phyloP scores from a whole-genome alignment of 1,140 invertebrate species.

The Nomia melanderi region DNA sequence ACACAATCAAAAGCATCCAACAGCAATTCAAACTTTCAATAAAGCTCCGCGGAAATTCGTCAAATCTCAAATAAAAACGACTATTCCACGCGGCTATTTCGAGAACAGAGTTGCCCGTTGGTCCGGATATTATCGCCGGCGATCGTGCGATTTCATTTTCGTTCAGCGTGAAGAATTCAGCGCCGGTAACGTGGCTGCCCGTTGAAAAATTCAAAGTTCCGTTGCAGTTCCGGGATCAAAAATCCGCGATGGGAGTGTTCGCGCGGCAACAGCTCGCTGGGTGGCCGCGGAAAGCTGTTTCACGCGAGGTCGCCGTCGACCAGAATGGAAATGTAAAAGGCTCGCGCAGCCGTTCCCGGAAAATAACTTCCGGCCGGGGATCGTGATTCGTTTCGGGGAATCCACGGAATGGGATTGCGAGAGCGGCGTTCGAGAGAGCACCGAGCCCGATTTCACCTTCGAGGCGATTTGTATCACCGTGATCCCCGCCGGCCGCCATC shows the following conservation, averaged over 20 bases:
- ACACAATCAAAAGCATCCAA: no score
- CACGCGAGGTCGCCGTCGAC: neutral
- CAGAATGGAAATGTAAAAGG: slow-evolving; percentile 12
- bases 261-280: neutral
- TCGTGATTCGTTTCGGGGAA: slow-evolving; percentile 10
- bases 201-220: neutral
- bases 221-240: neutral
- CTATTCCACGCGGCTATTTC: no score
- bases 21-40: no score
- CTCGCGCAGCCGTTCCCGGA: neutral
- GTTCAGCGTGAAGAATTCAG: no score
- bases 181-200: neutral
- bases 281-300: neutral
- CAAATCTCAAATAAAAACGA: no score
- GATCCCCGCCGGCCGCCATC: neutral
- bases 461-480: slow-evolving; percentile 18
- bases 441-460: slow-evolving; percentile 23
- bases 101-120: no score
- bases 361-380: slow-evolving; percentile 5
- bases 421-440: neutral
- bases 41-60: no score
- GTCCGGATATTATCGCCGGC: no score
- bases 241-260: neutral
- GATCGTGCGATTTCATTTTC: no score
- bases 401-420: neutral